Conservation (phyloP, 2,888 invertebrate species). For the Hemicrepidius hirtus region DNA sequence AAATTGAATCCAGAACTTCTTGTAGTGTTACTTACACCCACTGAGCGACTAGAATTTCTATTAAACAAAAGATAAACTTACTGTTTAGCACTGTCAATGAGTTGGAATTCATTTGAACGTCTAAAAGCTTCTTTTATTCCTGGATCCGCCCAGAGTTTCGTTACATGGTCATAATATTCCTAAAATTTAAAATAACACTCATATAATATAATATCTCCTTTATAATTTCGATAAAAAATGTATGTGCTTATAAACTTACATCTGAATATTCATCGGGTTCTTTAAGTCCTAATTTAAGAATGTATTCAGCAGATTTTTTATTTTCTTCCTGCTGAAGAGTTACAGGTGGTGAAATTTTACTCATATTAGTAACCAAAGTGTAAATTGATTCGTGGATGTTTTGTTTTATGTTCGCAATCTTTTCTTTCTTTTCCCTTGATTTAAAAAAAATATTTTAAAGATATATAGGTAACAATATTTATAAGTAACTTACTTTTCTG, state of each 20-base stretch:
- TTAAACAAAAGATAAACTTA: no score
- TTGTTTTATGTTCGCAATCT: constrained; percentile 79
- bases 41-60: no score
- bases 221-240: no score
- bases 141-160: constrained; percentile 80
- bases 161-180: constrained; percentile 84
- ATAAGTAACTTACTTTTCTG: constrained; percentile 76
- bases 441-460: no score
- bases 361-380: constrained; percentile 78
- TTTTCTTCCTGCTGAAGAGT: constrained; percentile 74
- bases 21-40: no score
- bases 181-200: constrained; percentile 71
- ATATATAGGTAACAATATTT: not conserved
- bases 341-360: constrained; percentile 70
- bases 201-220: no score
- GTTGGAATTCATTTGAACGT: constrained; percentile 85
- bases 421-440: constrained; percentile 80
- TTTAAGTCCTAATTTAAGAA: constrained; percentile 74
- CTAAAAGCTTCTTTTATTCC: constrained; percentile 82
- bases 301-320: constrained; percentile 72
- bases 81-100: constrained; percentile 90
- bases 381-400: constrained; percentile 86
- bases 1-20: no score
- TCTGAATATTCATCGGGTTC: constrained; percentile 76
- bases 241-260: no score